phyloP scores from a whole-genome alignment of 2,888 invertebrate species.

The Mimas tiliae region DNA sequence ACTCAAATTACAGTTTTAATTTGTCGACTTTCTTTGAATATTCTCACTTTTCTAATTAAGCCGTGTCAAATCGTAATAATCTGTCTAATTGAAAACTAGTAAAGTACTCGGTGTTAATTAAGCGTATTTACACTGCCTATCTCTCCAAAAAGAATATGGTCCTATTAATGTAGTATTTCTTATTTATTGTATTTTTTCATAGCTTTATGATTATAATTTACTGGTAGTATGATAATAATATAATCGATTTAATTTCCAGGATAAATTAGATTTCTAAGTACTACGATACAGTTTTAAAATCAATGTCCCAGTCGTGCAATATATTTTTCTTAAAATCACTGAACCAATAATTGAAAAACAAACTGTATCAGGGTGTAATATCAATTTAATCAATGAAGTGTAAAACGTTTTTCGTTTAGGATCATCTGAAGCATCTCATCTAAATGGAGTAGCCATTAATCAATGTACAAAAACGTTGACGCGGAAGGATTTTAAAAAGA shows the following conservation, averaged over 20 bases:
- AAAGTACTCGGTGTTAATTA: neutral
- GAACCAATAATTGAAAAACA: slow-evolving; percentile 27
- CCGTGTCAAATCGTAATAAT: slow-evolving; percentile 34
- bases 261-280: no score
- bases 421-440: slow-evolving; percentile 51
- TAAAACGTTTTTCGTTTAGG: slow-evolving; percentile 46
- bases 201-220: no score
- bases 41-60: slow-evolving; percentile 29
- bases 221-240: no score
- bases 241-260: no score
- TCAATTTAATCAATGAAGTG: slow-evolving; percentile 53
- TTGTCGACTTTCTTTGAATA: slow-evolving; percentile 24
- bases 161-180: no score
- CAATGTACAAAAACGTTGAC: slow-evolving; percentile 63
- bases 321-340: neutral
- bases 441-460: slow-evolving; percentile 64
- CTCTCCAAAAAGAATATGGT: no score
- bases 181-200: no score
- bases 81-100: slow-evolving; percentile 22
- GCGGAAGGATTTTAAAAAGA: slow-evolving; percentile 61
- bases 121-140: neutral
- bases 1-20: slow-evolving; percentile 1
- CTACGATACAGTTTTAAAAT: no score
- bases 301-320: no score
- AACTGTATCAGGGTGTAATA: slow-evolving; percentile 28